These are phyloP conservation scores for Drosophila malerkotliana DNA, from an alignment of 1,140 invertebrate species.

Conservation along the genomic window DNA sequence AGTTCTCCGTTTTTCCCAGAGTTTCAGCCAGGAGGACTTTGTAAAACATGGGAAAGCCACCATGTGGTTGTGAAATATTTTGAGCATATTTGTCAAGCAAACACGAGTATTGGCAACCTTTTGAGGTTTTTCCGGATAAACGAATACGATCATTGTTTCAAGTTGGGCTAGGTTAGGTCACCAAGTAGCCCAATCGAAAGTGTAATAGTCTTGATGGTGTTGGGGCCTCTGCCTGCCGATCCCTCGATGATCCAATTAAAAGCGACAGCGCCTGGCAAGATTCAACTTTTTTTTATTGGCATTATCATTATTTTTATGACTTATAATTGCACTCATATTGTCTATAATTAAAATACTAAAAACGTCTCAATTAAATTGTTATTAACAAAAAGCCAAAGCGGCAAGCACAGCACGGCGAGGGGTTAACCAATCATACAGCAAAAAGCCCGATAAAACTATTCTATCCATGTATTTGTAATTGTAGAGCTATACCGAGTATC, in stretches of 20 bases:
- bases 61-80: conserved; percentile 45
- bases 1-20: neutral
- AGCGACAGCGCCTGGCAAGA: conserved; percentile 42
- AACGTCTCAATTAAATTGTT: conserved; percentile 81
- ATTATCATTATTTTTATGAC: conserved; percentile 80
- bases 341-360: conserved; percentile 79
- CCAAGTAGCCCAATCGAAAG: neutral
- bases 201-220: conserved; percentile 1
- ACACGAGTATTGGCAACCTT: conserved; percentile 12
- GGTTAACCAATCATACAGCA: conserved; percentile 42
- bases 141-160: conserved; percentile 43
- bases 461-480: conserved; percentile 17
- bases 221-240: neutral
- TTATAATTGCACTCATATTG: conserved; percentile 78
- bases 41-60: conserved; percentile 18
- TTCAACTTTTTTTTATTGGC: conserved; percentile 70
- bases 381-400: conserved; percentile 73
- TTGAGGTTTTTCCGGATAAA: conserved; percentile 33
- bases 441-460: conserved; percentile 48
- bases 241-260: conserved; percentile 60
- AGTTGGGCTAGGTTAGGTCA: conserved; percentile 37
- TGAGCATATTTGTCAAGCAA: conserved; percentile 26
- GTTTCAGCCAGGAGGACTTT: conserved; percentile 1
- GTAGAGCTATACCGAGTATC: conserved; percentile 8
- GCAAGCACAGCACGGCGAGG: conserved; percentile 33